Evolutionary conservation across 2,113 vertebrate species (phyloP), one percentile per base, ranked within the genome.

Genomic region (Apus apus): DNA sequence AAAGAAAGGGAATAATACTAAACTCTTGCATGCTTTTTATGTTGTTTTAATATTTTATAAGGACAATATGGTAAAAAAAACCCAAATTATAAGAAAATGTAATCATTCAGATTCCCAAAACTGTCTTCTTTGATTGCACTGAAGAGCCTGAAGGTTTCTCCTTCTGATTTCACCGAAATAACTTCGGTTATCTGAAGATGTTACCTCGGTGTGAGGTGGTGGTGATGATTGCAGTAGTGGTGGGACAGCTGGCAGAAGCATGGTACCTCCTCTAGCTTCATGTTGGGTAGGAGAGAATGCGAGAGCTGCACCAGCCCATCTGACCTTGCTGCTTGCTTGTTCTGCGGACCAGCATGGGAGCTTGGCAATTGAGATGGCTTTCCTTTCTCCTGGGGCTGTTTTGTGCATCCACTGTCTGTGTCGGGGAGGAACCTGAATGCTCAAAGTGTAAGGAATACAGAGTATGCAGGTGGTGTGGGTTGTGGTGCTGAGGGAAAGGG

Each of bases 231-330:
- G 5, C 15, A 3, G 8, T 26, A 43, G 10, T 27, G 32, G 23
- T 38, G 23, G 32, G 46, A 70, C 26, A 61, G 36, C 43, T 85
- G 46, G 13, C 25, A 71, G 34, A 30, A 78, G 20, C 29, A 70
- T 8, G 13, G 29, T 2, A 4, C 8, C 6, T 85, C 8, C 26
- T 82, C 10, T 17, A 38, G 21, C 19, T 25, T 5, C 0, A 0
- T 0, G 1, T n/a, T 81, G 27, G 74, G 40, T 36, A 45, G 56
- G 25, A 64, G 12, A 21, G 72, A 72, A 12, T 8, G 15, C 0
- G 1, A 16, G 29, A 30, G 34, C 68, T 5, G 2, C 1, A 1
- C 54, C 51, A 72, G 46, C 26, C n/a, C 3, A 0, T 50, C 54
- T 72, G 58, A 25, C 45, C 53, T 61, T 46, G 36, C 45, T 53